A percentile compares a stretch with the other conserved stretches of the same genome.
Evolutionary conservation across 2,888 invertebrate genomes (phyloP).

Genomic region (Drosophila pseudotakahashii): DNA sequence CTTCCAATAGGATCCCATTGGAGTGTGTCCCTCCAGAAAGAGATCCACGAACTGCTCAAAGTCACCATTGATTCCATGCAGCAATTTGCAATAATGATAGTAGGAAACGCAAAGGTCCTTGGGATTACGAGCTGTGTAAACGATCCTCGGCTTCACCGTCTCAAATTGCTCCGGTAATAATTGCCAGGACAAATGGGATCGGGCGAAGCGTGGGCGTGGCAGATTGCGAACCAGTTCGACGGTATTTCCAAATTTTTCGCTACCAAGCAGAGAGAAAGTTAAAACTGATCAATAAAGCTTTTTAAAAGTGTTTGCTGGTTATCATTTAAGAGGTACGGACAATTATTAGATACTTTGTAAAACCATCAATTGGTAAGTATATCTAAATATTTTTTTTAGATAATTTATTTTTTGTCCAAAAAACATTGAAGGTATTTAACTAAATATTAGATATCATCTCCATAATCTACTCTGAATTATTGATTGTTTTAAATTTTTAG

Average conservation of each 20-base stretch:
- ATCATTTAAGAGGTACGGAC: no score
- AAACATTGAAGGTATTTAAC: no score
- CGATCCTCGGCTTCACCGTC: conserved; percentile 90
- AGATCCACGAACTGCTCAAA: conserved; percentile 92
- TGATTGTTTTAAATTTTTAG: no score
- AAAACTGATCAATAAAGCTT: background rate
- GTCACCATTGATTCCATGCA: conserved; percentile 87
- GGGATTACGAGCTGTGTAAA: conserved; percentile 95
- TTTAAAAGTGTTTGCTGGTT: background rate
- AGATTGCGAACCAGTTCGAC: conserved; percentile 89
- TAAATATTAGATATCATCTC: no score
- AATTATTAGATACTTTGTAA: background rate
- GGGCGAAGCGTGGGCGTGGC: conserved; percentile 90
- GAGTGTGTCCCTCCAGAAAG: conserved; percentile 88
- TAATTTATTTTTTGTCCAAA: no score
- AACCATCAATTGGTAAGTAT: background rate
- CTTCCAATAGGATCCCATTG: conserved; percentile 87
- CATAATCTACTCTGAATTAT: no score
- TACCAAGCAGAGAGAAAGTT: conserved; percentile 46
- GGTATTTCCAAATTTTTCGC: conserved; percentile 87
- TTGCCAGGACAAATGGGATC: conserved; percentile 90
- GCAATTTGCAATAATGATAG: conserved; percentile 91
- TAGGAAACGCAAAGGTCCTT: conserved; percentile 96
- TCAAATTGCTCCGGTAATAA: conserved; percentile 88
- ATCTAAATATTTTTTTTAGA: no score